Evolutionary conservation across 2,797 vertebrate genomes (phyloP).

Genomic region (Urocyon cinereoargenteus): DNA sequence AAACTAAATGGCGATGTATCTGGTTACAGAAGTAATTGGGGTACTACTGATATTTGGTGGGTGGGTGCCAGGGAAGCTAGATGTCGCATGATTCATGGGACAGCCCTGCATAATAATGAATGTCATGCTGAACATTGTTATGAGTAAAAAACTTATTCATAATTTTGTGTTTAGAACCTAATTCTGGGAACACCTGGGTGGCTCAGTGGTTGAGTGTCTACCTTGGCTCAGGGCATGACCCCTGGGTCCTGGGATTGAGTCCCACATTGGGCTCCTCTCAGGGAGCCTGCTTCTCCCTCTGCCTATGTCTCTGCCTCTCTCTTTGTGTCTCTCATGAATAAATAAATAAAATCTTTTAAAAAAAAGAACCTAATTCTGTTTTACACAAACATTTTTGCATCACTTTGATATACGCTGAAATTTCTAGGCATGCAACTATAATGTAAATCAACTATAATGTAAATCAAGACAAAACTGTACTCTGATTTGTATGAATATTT

Average conservation of each 20-base stretch:
- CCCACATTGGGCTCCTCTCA: too few species aligned
- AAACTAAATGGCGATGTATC: not conserved
- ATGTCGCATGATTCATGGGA: not conserved
- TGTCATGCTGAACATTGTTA: not conserved
- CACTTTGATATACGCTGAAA: not conserved
- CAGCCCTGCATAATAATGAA: not conserved
- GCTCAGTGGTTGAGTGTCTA: too few species aligned
- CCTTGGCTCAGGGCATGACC: too few species aligned
- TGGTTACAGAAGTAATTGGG: not conserved
- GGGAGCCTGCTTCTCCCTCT: too few species aligned
- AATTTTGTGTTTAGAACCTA: not conserved
- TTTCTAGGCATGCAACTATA: not conserved
- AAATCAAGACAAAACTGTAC: not conserved
- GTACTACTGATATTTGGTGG: not conserved
- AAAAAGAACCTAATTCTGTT: not conserved
- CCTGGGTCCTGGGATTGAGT: too few species aligned
- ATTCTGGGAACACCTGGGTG: not conserved
- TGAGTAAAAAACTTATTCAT: not conserved
- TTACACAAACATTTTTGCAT: not conserved
- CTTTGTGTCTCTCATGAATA: too few species aligned
- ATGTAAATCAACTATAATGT: not conserved
- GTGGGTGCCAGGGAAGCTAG: not conserved
- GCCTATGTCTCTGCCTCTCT: too few species aligned
- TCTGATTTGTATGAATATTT: conserved; percentile 3
- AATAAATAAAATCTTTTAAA: too few species aligned